Evolutionary conservation across 2,113 vertebrate genomes (phyloP).

Genomic region (Apeltes quadracus): DNA sequence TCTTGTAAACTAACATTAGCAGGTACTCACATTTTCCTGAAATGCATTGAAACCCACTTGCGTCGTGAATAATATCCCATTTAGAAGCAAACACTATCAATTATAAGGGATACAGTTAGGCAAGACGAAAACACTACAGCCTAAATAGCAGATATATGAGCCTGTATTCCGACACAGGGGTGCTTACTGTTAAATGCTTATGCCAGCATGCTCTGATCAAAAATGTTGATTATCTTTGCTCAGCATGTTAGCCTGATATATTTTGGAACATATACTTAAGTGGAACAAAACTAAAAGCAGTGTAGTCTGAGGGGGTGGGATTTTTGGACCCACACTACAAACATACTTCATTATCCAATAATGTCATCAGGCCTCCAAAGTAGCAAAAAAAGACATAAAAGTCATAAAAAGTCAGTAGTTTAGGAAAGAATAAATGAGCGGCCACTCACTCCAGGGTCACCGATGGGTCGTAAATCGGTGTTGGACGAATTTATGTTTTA

Average conservation of each 20-base stretch:
- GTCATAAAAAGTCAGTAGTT: no score
- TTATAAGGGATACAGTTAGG: not conserved
- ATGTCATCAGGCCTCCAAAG: not conserved
- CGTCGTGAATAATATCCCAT: not conserved
- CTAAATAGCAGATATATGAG: not conserved
- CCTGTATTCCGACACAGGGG: not conserved
- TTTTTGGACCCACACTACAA: not conserved
- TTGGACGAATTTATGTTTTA: not conserved
- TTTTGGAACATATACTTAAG: not conserved
- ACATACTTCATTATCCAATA: not conserved
- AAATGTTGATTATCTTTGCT: not conserved
- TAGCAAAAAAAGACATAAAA: no score
- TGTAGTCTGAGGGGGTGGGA: not conserved
- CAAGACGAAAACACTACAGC: not conserved
- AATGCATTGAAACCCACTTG: conserved; percentile 1
- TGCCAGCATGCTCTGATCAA: not conserved
- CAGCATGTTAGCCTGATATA: not conserved
- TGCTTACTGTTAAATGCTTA: not conserved
- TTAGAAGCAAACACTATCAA: conserved; percentile 4
- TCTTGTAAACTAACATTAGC: conserved; percentile 23
- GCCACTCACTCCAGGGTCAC: no score
- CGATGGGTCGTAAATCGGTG: not conserved
- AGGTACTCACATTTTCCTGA: conserved; percentile 2
- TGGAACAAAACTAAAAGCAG: not conserved
- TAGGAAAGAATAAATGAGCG: not conserved